Evolutionary conservation across 2,888 invertebrate genomes (phyloP).

Genomic region (Nephrotoma flavescens): DNA sequence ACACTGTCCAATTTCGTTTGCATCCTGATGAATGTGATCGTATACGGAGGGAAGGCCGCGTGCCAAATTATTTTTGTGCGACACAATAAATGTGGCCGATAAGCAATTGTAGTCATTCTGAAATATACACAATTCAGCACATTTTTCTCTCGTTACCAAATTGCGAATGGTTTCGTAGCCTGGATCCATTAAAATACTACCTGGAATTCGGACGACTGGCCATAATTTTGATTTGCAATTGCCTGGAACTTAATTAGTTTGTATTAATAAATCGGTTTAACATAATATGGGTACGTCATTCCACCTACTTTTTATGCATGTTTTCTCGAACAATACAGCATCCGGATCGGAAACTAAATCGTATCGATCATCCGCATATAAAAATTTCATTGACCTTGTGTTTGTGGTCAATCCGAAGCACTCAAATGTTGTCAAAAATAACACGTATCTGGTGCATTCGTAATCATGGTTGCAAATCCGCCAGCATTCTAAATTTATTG

Average conservation of each 20-base stretch:
- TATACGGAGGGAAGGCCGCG: not conserved
- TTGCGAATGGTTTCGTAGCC: conserved; percentile 43
- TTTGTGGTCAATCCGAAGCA: conserved; percentile 28
- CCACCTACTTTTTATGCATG: conserved; percentile 25
- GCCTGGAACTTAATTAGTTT: conserved; percentile 31
- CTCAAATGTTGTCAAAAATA: conserved; percentile 24
- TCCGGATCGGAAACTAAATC: conserved; percentile 25
- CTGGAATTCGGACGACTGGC: conserved; percentile 61
- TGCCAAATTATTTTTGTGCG: conserved; percentile 29
- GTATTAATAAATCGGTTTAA: not conserved
- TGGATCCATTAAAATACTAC: conserved; percentile 56
- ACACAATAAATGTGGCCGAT: conserved; percentile 38
- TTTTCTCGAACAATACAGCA: conserved; percentile 30
- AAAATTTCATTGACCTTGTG: conserved; percentile 19
- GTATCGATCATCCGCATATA: conserved; percentile 19
- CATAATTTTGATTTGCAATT: conserved; percentile 48
- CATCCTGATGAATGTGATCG: not conserved
- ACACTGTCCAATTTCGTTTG: conserved; percentile 42
- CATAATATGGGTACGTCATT: not conserved
- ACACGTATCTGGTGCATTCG: conserved; percentile 28
- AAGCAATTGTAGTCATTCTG: conserved; percentile 38
- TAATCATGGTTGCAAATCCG: conserved; percentile 24
- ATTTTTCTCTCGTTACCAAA: conserved; percentile 47
- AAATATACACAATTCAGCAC: conserved; percentile 46
- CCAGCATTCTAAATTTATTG: conserved; percentile 23